Percentiles rank a stretch among this genome's conserved stretches.
Evolutionary conservation across 2,797 vertebrate species (phyloP).

Genomic region (Semaprochilodus insignis): DNA sequence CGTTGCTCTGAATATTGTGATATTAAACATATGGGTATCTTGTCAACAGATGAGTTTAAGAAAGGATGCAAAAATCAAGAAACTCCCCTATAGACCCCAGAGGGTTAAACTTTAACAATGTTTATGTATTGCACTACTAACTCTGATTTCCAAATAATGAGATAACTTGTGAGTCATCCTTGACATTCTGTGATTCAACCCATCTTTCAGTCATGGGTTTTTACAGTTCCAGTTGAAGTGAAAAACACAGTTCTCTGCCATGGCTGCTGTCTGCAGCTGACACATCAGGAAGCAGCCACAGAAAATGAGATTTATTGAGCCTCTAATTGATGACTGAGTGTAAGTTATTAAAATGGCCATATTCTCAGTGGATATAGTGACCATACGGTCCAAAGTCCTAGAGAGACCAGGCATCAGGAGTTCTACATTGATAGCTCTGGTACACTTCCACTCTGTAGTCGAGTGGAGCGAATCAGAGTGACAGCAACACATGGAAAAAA

Average conservation of each 20-base stretch:
- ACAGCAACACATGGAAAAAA: background rate
- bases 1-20: too few relatives aligned
- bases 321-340: conserved; percentile 2
- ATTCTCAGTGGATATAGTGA: background rate
- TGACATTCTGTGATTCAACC: background rate
- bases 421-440: background rate
- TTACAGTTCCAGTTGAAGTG: background rate
- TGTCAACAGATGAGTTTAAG: too few relatives aligned
- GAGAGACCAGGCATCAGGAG: background rate
- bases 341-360: background rate
- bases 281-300: background rate
- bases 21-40: too few relatives aligned
- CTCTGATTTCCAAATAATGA: too few relatives aligned
- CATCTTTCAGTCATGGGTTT: background rate
- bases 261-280: background rate
- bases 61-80: too few relatives aligned
- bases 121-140: too few relatives aligned
- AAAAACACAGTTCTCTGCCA: background rate
- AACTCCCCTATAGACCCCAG: too few relatives aligned
- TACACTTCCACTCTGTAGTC: background rate
- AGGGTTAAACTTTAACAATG: too few relatives aligned
- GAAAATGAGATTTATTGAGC: background rate
- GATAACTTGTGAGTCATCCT: too few relatives aligned
- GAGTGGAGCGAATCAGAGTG: background rate
- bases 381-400: background rate